Conservation (phyloP, 2,113 vertebrate genomes). For the Falcunculus frontatus region DNA sequence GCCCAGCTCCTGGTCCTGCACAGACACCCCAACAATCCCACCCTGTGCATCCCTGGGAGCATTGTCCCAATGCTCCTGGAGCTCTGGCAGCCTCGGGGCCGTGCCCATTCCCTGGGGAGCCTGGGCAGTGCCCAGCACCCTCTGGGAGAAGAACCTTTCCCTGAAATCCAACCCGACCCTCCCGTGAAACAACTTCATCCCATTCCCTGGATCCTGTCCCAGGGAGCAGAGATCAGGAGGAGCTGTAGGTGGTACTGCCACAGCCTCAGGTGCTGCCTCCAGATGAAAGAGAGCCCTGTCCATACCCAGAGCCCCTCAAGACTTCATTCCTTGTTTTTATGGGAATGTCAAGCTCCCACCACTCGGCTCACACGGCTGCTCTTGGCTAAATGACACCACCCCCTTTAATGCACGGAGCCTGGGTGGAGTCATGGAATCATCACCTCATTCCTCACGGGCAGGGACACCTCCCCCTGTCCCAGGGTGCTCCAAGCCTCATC, state of each 20-base stretch:
- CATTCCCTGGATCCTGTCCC: neutral
- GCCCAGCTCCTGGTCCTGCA: neutral
- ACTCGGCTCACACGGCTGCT: rapidly evolving
- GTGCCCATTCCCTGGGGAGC: neutral
- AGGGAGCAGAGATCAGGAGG: neutral
- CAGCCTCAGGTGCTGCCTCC: neutral
- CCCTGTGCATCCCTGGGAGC: neutral
- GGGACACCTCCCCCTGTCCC: neutral
- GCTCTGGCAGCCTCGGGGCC: neutral
- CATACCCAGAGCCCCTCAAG: neutral
- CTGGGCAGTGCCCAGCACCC: neutral
- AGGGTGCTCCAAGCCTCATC: rapidly evolving
- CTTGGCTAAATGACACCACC: neutral
- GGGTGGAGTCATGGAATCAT: neutral
- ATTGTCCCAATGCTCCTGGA: rapidly evolving
- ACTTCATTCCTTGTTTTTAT: neutral
- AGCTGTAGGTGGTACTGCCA: neutral
- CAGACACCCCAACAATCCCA: neutral
- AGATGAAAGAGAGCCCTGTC: neutral
- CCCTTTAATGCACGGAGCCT: neutral
- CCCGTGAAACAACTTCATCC: neutral
- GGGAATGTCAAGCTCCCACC: neutral
- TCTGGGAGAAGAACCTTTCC: neutral
- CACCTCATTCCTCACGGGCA: neutral
- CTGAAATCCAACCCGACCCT: rapidly evolving